These are phyloP conservation scores for Dicrurus megarhynchus DNA, from an alignment of 2,113 vertebrate genomes.

Conservation along the genomic window DNA sequence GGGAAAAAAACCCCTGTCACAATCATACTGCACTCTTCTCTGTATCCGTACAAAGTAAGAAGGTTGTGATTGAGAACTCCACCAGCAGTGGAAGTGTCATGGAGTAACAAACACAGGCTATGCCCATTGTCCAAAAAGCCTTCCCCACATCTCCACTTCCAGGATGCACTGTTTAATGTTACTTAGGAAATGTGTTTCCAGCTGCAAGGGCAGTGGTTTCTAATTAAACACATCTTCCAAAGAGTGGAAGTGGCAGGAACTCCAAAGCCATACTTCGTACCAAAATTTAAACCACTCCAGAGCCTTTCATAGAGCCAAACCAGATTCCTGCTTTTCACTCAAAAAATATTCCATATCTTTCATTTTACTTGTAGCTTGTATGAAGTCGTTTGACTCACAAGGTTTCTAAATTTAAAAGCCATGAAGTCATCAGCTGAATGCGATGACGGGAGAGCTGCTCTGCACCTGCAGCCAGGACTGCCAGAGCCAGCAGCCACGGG, in stretches of 20 bases:
- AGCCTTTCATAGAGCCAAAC: not conserved
- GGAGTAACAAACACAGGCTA: not conserved
- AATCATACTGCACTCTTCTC: not conserved
- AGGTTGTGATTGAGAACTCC: not conserved
- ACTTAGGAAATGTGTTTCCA: not conserved
- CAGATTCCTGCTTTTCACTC: not conserved
- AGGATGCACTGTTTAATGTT: not conserved
- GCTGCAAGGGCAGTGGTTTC: not conserved
- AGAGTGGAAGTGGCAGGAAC: not conserved
- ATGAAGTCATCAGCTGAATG: not conserved
- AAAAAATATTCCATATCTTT: fast-evolving
- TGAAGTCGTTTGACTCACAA: not conserved
- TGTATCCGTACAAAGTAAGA: not conserved
- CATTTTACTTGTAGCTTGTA: not conserved
- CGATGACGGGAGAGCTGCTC: fast-evolving
- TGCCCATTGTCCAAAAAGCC: not conserved
- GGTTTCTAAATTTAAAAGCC: not conserved
- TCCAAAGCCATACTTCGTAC: not conserved
- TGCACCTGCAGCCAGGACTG: not conserved
- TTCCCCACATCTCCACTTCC: not conserved
- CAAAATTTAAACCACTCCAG: not conserved
- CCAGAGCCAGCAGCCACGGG: fast-evolving
- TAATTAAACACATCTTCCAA: not conserved
- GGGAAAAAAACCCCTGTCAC: fast-evolving
- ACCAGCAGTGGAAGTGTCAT: not conserved